Evolutionary conservation across 2,888 invertebrate genomes (phyloP).

Genomic region (Creontiades dilutus): DNA sequence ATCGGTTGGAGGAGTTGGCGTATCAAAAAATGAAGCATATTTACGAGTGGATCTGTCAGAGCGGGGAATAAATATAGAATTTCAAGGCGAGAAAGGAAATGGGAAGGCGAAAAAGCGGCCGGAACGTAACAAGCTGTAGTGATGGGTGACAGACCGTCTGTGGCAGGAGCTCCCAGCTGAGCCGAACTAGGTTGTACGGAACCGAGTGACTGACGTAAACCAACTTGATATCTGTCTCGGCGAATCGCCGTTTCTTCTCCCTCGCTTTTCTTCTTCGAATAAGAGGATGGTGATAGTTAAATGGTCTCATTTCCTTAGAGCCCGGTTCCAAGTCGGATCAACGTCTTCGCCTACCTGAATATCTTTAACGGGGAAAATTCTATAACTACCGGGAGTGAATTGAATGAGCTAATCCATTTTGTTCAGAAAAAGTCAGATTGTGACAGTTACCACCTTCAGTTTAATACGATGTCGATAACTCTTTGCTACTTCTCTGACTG

Average conservation of each 20-base stretch:
- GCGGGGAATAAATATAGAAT: neutral
- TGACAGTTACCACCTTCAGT: no score
- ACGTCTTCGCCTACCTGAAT: neutral
- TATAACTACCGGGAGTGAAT: no score
- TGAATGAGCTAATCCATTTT: no score
- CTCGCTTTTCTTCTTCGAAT: neutral
- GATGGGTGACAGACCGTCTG: conserved; percentile 32
- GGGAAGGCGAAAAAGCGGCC: neutral
- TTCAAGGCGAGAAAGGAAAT: neutral
- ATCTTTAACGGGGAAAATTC: no score
- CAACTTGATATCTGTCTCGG: conserved; percentile 7
- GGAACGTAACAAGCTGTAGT: neutral
- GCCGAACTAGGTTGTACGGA: conserved; percentile 14
- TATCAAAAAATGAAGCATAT: neutral
- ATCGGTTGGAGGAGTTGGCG: neutral
- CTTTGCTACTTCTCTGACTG: no score
- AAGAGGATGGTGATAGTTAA: neutral
- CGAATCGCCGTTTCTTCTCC: neutral
- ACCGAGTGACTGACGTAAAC: conserved; percentile 7
- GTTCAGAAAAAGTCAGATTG: no score
- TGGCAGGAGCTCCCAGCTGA: conserved; percentile 14
- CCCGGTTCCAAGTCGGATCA: neutral
- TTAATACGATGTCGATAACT: no score
- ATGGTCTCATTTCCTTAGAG: neutral
- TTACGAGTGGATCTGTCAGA: neutral